phyloP scores from a whole-genome alignment of 2,888 invertebrate genomes.

The Scaptomyza reducta region DNA sequence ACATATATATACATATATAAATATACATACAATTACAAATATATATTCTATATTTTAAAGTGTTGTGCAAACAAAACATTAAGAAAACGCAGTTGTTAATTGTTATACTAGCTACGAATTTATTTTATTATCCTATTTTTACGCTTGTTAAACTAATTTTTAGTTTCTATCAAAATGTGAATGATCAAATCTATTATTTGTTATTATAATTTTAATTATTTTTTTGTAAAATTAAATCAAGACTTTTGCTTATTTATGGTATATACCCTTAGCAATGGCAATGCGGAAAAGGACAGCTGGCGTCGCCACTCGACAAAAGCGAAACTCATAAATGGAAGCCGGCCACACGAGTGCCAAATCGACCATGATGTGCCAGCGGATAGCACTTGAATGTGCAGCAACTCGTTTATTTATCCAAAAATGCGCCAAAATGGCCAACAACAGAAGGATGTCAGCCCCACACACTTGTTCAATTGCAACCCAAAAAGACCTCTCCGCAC shows the following conservation, averaged over 20 bases:
- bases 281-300: constrained; percentile 3
- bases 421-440: constrained; percentile 67
- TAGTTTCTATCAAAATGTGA: constrained; percentile 43
- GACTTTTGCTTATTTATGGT: constrained; percentile 11
- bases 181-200: constrained; percentile 36
- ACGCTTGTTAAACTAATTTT: constrained; percentile 31
- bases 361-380: constrained; percentile 32
- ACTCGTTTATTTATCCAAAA: constrained; percentile 67
- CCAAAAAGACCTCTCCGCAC: constrained; percentile 45
- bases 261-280: constrained; percentile 1
- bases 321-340: constrained; percentile 29
- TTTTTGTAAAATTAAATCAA: not conserved
- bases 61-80: constrained; percentile 28
- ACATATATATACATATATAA: constrained; percentile 50
- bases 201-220: constrained; percentile 40
- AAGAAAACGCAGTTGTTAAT: constrained; percentile 22
- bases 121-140: constrained; percentile 25
- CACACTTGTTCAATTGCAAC: constrained; percentile 9
- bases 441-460: constrained; percentile 7
- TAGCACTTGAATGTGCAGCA: constrained; percentile 53
- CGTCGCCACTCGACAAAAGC: constrained; percentile 31
- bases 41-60: constrained; percentile 26
- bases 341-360: constrained; percentile 19
- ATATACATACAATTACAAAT: constrained; percentile 13
- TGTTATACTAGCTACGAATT: constrained; percentile 24